phyloP scores from a whole-genome alignment of 64 coral and sea anemone species.

The Actinia tenebrosa region DNA sequence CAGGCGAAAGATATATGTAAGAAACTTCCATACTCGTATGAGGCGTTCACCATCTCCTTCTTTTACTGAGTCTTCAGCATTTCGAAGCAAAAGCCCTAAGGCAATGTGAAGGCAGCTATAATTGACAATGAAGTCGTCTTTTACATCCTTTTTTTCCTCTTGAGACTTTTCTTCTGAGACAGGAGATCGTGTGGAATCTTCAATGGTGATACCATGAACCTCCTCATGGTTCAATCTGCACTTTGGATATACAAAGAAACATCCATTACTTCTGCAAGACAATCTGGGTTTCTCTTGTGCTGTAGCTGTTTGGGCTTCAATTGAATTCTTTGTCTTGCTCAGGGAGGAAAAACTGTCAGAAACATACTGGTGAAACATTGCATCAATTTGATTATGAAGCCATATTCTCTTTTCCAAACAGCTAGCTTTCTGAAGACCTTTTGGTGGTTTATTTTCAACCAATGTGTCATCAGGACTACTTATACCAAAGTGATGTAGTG shows the following conservation, averaged over 20 bases:
- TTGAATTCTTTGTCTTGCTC: neutral
- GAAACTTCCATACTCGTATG: constrained; percentile 42
- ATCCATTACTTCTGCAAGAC: constrained; percentile 8
- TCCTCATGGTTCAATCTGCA: constrained; percentile 38
- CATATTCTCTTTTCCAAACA: neutral
- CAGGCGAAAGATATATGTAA: constrained; percentile 28
- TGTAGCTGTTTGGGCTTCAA: neutral
- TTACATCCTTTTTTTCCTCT: neutral
- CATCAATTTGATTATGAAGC: neutral
- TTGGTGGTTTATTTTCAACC: neutral
- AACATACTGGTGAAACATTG: constrained; percentile 35
- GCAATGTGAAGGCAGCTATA: constrained; percentile 61
- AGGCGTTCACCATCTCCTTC: constrained; percentile 59
- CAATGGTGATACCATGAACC: neutral
- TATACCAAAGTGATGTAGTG: constrained; percentile 40
- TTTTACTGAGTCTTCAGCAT: constrained; percentile 56
- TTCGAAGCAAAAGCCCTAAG: constrained; percentile 36
- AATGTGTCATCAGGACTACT: neutral
- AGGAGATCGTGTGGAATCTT: neutral
- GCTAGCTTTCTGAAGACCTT: neutral
- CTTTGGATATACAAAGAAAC: constrained; percentile 29
- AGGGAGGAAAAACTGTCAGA: neutral
- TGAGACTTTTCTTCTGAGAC: neutral
- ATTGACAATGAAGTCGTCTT: constrained; percentile 49
- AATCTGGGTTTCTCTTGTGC: neutral